A percentile compares a stretch with the other conserved stretches of the same genome.
These are phyloP conservation scores for Pachydiplax longipennis DNA, from an alignment of 2,888 invertebrate species.

Conservation along the genomic window DNA sequence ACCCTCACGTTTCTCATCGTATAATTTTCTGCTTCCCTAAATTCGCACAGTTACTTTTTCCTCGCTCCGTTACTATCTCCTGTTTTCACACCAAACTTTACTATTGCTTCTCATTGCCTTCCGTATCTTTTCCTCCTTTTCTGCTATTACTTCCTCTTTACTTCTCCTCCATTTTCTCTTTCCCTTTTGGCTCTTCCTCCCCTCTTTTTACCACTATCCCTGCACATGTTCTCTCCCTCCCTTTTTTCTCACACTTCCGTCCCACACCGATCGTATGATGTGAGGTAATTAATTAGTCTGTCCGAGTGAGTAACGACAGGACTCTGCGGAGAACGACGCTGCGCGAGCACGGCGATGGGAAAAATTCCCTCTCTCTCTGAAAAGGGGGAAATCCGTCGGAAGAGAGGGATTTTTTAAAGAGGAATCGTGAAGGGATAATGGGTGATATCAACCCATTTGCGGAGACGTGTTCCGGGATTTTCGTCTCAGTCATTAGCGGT, in stretches of 20 bases:
- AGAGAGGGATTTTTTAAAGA: not conserved
- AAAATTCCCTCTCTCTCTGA: not conserved
- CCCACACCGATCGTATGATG: conserved; percentile 38
- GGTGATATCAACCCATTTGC: conserved; percentile 19
- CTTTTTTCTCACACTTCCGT: not conserved
- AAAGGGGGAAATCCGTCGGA: not conserved
- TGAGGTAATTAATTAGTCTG: conserved; percentile 33
- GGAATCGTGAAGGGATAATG: not conserved
- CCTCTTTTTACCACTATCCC: not conserved
- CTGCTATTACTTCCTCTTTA: too few relatives aligned
- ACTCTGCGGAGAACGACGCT: not conserved
- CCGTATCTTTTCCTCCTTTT: too few relatives aligned
- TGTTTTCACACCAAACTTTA: too few relatives aligned
- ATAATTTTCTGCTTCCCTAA: too few relatives aligned
- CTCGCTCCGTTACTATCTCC: too few relatives aligned
- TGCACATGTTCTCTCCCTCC: not conserved
- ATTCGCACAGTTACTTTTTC: too few relatives aligned
- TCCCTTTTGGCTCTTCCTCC: not conserved
- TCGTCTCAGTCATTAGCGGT: conserved; percentile 6
- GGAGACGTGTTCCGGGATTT: not conserved
- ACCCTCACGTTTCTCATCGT: too few relatives aligned
- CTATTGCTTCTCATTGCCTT: too few relatives aligned
- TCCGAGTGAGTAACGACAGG: conserved; percentile 26
- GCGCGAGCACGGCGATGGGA: not conserved
- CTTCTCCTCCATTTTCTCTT: too few relatives aligned